Evolutionary conservation across 1,140 invertebrate species (phyloP), one percentile per base, ranked within the genome.

Genomic region (Parapsyche elsis): DNA sequence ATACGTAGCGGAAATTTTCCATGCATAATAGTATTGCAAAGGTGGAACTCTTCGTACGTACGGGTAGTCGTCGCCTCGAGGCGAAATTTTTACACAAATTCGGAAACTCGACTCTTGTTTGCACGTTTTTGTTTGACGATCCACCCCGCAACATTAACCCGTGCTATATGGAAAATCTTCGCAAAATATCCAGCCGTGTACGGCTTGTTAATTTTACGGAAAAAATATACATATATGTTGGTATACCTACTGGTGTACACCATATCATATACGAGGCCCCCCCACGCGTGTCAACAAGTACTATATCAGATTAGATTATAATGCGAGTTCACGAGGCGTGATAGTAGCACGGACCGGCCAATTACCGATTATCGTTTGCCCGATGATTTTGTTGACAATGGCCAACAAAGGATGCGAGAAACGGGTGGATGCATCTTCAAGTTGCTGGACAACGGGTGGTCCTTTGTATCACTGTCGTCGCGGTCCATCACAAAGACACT

Each of bases 71-170:
- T 67, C 12, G 21, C 64, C 64, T 30, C 1, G 21, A 67, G 64
- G 64, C 64, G 21, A 67, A 26, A 67, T 67, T 67, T 67, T 67
- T 67, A 67, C 64, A 26, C 24, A 30, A 9, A 67, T 5, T 21
- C 24, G 12, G 14, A 30, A 14, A 49, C 23, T 10, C 49, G 24
- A n/a, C 23, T 74, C 19, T 57, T 75, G 73, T 75, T 75, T 75
- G 73, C 49, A 30, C 45, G 19, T 75, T 57, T 71, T 57, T 75
- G 73, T 75, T 75, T 75, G 73, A 57, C 45, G 73, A 75, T 49
- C 21, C 14, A 10, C 21, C 14, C 19, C 59, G n/a, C 21, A 26
- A 67, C 24, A 23, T 67, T 67, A 61, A 21, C 57, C 57, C 19
- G 21, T 61, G 14, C 19, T 61, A 61, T 38, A 38, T 53, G 49